These are phyloP conservation scores for Cistogaster globosa DNA, from an alignment of 2,888 invertebrate genomes.

Conservation along the genomic window DNA sequence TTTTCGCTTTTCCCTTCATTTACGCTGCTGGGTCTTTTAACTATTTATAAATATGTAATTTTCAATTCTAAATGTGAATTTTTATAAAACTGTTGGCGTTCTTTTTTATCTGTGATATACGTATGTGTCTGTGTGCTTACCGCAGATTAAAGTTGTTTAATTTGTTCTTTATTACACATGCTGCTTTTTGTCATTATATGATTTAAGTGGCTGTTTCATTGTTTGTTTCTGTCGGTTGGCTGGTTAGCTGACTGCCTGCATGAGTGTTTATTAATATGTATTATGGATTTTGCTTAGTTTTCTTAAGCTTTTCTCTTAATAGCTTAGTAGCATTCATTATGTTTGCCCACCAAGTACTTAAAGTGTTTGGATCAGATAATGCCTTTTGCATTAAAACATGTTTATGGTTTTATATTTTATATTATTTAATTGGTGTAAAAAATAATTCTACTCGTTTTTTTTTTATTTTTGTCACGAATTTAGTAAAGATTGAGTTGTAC, in stretches of 20 bases:
- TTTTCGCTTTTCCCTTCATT: conserved; percentile 28
- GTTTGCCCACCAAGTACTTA: conserved; percentile 31
- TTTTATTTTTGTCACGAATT: too few species aligned
- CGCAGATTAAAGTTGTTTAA: conserved; percentile 66
- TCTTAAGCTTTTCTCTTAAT: conserved; percentile 23
- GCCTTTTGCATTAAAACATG: conserved; percentile 1
- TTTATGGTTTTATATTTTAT: too few species aligned
- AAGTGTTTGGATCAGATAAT: conserved; percentile 45
- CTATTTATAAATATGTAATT: conserved; percentile 27
- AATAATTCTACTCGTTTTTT: too few species aligned
- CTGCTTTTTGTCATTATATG: conserved; percentile 68
- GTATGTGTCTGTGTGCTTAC: conserved; percentile 45
- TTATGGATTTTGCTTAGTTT: conserved; percentile 12
- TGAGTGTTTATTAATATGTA: conserved; percentile 37
- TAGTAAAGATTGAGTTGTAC: too few species aligned
- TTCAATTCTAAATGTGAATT: neutral
- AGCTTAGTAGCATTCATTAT: conserved; percentile 37
- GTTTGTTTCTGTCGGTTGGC: conserved; percentile 33
- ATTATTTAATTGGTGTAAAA: too few species aligned
- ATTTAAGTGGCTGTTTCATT: conserved; percentile 57
- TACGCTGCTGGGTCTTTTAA: conserved; percentile 19
- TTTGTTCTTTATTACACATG: conserved; percentile 69
- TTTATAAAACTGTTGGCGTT: neutral
- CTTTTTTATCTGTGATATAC: neutral
- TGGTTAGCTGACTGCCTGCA: conserved; percentile 7